Conservation (phyloP, 37 sponge, comb jelly and placozoan species). For the Crambe crambe region DNA sequence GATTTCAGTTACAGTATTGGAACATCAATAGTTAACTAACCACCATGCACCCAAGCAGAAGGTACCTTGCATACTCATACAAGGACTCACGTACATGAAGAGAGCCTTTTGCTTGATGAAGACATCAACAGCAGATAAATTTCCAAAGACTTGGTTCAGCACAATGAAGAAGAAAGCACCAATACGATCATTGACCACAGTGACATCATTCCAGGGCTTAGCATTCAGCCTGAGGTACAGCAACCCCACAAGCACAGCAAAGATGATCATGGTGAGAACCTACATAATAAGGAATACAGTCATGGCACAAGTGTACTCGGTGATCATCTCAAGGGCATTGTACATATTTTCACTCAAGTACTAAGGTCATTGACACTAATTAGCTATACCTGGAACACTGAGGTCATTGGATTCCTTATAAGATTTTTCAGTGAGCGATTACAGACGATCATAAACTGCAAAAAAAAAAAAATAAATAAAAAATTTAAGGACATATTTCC, state of each 20-base stretch:
- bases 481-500: neutral
- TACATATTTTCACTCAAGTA: no score
- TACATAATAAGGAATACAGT: neutral
- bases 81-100: constrained; percentile 62
- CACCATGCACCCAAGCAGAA: constrained; percentile 63
- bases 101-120: constrained; percentile 67
- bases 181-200: constrained; percentile 27
- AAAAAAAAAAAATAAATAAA: neutral
- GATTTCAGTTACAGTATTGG: no score
- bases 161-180: constrained; percentile 87
- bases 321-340: no score
- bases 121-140: constrained; percentile 74
- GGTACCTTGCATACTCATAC: constrained; percentile 36
- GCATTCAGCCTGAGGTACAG: constrained; percentile 16
- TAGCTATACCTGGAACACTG: constrained; percentile 48
- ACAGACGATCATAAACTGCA: constrained; percentile 36
- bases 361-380: neutral
- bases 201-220: neutral
- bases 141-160: constrained; percentile 74
- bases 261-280: constrained; percentile 14
- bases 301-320: neutral
- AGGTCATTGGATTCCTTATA: constrained; percentile 50
- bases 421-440: constrained; percentile 35
- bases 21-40: no score
- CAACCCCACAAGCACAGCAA: constrained; percentile 36